Percentiles rank a stretch among this genome's conserved stretches.
Evolutionary conservation across 2,888 invertebrate genomes (phyloP).

Genomic region (Blera fallax): DNA sequence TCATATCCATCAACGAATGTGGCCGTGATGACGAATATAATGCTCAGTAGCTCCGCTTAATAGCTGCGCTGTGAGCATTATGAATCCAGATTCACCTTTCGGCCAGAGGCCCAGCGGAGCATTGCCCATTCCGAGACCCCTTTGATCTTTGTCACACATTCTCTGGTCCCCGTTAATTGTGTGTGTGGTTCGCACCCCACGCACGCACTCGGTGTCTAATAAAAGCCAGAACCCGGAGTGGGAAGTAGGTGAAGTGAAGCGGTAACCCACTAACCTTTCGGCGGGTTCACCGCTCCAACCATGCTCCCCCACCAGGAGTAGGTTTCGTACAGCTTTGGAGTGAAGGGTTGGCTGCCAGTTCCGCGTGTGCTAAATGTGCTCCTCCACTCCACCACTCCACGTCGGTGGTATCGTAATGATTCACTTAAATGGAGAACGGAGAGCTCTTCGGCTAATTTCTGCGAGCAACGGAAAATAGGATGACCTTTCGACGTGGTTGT

Average conservation of each 20-base stretch:
- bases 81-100: slow-evolving; percentile 20
- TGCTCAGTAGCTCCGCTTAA: slow-evolving; percentile 14
- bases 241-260: not conserved
- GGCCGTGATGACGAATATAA: not conserved
- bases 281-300: slow-evolving; percentile 29
- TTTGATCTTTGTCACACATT: slow-evolving; percentile 43
- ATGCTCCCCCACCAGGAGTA: not conserved
- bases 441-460: slow-evolving; percentile 14
- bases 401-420: not conserved
- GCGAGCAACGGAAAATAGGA: slow-evolving; percentile 4
- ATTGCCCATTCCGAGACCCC: slow-evolving; percentile 27
- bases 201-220: not conserved
- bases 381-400: not conserved
- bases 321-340: not conserved
- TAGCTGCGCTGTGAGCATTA: not conserved
- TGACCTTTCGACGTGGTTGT: slow-evolving; percentile 44
- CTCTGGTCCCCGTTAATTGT: not conserved
- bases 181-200: not conserved
- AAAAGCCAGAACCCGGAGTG: not conserved
- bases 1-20: slow-evolving; percentile 5
- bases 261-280: slow-evolving; percentile 52
- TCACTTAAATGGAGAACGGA: not conserved
- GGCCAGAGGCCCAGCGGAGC: slow-evolving; percentile 29
- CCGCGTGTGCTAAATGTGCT: not conserved
- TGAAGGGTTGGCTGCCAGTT: slow-evolving; percentile 30